Base-by-base conservation (phyloP, 2,113 vertebrate species). In the Neomonachus schauinslandi region DNA sequence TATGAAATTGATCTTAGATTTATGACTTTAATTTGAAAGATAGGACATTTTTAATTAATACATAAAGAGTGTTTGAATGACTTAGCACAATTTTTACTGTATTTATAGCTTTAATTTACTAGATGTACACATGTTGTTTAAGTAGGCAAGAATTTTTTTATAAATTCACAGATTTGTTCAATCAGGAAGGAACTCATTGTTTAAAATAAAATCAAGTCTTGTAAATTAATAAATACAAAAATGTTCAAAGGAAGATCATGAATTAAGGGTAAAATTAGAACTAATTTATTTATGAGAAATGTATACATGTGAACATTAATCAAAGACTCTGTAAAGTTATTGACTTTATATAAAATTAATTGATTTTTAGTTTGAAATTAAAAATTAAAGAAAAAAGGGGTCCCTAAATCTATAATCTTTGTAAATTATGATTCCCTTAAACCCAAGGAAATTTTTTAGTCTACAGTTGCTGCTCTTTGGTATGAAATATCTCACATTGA, bases 81-180 rank as follows among this genome's bases (percentile, higher is more conserved):
- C 76, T 93, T 46, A 86, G 21, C 7, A 46, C 85, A 81, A 3
- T 16, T 95, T 91, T 96, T 91, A 90, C 26, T 51, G 7, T 74
- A 49, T 55, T 96, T 91, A 59, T 21, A 51, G 5, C 0, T 77
- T 95, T 86, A 86, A 61, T 93, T 97, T 89, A 57, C n/a, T 84
- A 46, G 39, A 51, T 72, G 80, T 92, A 31, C 3, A 49, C 71
- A 63, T 53, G 4, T 42, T 88, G 6, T 79, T 55, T 89, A 85
- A 39, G 11, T 72, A 91, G 12, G 21, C 65, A 53, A 22, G 14
- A 46, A 26, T 76, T 81, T 88, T 51, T 69, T 81, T 9, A 82
- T n/a, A 86, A 83, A 69, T 33, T 83, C 5, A 88, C 24, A 49
- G 83, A 55, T 33, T 67, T 82, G 5, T 87, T 77, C 42, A 83